Conservation (phyloP, 2,888 invertebrate genomes). For the Dorcus hopei region DNA sequence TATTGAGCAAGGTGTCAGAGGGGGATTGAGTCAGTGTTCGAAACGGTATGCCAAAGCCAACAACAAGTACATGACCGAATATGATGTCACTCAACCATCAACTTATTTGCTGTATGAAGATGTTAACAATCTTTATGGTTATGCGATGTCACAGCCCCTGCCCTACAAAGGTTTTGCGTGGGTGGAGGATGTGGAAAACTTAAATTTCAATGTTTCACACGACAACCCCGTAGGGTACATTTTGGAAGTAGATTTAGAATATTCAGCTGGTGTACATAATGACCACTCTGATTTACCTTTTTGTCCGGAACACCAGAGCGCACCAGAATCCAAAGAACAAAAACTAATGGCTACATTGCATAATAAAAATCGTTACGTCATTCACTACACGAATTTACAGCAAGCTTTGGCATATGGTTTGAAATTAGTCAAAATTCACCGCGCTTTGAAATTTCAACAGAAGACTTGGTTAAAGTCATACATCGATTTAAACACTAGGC, state of each 20-base stretch:
- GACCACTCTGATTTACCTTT: background rate
- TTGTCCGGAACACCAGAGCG: background rate
- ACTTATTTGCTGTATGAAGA: slow-evolving; percentile 35
- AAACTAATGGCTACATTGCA: slow-evolving; percentile 9
- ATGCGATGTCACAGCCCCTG: slow-evolving; percentile 20
- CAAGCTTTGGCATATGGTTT: slow-evolving; percentile 1
- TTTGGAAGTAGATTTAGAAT: background rate
- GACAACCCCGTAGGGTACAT: background rate
- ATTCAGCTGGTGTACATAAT: background rate
- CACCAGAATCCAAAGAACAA: background rate
- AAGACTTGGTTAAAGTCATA: background rate
- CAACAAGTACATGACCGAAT: slow-evolving; percentile 38
- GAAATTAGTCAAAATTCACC: background rate
- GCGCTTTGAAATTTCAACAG: slow-evolving; percentile 1
- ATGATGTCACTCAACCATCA: slow-evolving; percentile 25
- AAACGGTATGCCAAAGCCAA: slow-evolving; percentile 35
- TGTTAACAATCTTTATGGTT: slow-evolving; percentile 34
- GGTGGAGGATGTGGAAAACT: background rate
- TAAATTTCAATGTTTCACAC: background rate
- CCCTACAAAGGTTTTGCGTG: background rate
- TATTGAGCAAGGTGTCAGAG: slow-evolving; percentile 23
- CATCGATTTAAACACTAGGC: background rate
- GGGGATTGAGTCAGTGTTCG: slow-evolving; percentile 28
- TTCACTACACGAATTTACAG: slow-evolving; percentile 1
- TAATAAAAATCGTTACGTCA: slow-evolving; percentile 2